Conservation (phyloP, 1,140 invertebrate genomes). For the Drosophila ercepeae region DNA sequence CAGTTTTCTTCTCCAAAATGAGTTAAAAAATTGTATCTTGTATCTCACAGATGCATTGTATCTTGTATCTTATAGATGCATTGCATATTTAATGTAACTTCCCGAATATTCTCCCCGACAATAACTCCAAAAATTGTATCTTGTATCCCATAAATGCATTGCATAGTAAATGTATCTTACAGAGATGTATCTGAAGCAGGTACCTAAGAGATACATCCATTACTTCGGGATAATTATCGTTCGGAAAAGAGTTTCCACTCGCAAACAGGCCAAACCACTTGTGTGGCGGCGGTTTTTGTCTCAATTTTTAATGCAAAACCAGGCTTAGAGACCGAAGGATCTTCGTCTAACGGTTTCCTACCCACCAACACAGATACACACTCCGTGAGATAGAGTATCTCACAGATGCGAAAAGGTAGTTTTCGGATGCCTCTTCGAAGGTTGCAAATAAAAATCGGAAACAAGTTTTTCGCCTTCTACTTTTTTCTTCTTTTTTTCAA, state of each 20-base stretch:
- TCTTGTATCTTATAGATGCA: too few species aligned
- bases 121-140: not conserved
- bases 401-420: constrained; percentile 51
- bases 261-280: constrained; percentile 60
- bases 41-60: not conserved
- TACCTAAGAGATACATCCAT: constrained; percentile 49
- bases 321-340: constrained; percentile 40
- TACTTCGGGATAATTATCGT: constrained; percentile 51
- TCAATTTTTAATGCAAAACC: constrained; percentile 56
- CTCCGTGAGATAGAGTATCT: constrained; percentile 1
- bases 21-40: not conserved
- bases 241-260: constrained; percentile 35
- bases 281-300: constrained; percentile 35
- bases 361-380: not conserved
- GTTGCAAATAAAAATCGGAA: constrained; percentile 64
- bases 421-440: constrained; percentile 60
- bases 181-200: too few species aligned
- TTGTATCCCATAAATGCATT: not conserved
- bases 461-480: constrained; percentile 52
- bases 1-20: constrained; percentile 2
- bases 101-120: too few species aligned
- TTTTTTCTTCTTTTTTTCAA: constrained; percentile 5
- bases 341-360: constrained; percentile 67
- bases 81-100: too few species aligned
- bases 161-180: too few species aligned